Conservation (phyloP, 2,888 invertebrate genomes). For the Drosophila antonietae region DNA sequence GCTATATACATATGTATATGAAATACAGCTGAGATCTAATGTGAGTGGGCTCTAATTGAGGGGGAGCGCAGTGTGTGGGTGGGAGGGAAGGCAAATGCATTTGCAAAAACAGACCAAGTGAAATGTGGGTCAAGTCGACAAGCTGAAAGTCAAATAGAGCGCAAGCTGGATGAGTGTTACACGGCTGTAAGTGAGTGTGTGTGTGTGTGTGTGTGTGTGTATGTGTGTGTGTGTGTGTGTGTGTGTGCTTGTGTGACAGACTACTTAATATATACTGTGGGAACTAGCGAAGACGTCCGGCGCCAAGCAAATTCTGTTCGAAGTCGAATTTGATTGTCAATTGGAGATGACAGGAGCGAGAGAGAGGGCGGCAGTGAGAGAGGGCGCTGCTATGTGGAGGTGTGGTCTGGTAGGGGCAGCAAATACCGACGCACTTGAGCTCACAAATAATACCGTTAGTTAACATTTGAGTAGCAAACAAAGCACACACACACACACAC, state of each 20-base stretch:
- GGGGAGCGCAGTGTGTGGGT: too few species aligned
- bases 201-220: constrained; percentile 26
- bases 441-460: constrained; percentile 73
- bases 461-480: constrained; percentile 72
- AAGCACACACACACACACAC: constrained; percentile 14
- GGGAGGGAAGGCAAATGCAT: neutral
- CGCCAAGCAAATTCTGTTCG: constrained; percentile 46
- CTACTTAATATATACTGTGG: constrained; percentile 70
- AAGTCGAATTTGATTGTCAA: constrained; percentile 68
- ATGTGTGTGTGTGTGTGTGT: constrained; percentile 11
- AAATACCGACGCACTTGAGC: constrained; percentile 51
- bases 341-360: constrained; percentile 12
- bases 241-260: constrained; percentile 23
- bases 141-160: constrained; percentile 42
- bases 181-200: constrained; percentile 2
- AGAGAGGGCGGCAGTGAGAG: neutral
- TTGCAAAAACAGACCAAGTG: constrained; percentile 1
- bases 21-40: neutral
- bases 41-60: constrained; percentile 3
- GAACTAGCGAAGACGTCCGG: constrained; percentile 30
- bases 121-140: constrained; percentile 11
- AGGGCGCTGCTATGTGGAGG: neutral
- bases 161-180: constrained; percentile 24
- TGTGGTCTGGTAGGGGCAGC: neutral
- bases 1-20: too few species aligned